Base-by-base conservation (phyloP, 1,140 invertebrate genomes). In the Choristoneura fumiferana region DNA sequence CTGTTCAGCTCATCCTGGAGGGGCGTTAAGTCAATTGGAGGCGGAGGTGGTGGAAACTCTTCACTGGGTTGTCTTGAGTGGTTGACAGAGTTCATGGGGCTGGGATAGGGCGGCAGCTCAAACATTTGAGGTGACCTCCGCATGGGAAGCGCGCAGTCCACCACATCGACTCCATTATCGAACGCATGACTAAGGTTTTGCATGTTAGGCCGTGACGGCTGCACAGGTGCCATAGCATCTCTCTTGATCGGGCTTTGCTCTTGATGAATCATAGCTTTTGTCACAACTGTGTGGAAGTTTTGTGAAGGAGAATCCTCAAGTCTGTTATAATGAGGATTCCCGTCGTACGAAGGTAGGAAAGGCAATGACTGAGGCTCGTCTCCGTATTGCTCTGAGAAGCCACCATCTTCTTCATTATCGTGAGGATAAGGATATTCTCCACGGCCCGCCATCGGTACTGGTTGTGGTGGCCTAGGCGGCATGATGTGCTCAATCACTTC, bases 1-100 rank as follows among this genome's bases (percentile, higher is more conserved):
- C 91, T 87, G 58, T 81, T 85, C 4, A 92, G 77, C 69, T 93
- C 83, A 58, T 92, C 90, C 69, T 91, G 91, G 5, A 92, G 75
- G 0, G 90, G 84, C 37, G 90, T 91, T 67, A 94, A 84, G 60
- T 95, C 94, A 39, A 95, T 89, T 1, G 94, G 94, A 0, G 95
- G 93, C 1, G 96, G 96, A 29, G 96, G 96, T 13, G 95, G 95
- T 34, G 95, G 96, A 69, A 97, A 97, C 67, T 97, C 96, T 86
- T 96, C 95, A 84, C 95, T 96, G 0, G 94, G 92, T 83, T 97
- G 95, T 57, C 95, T 91, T 0, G 95, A 96, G 77, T 97, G 95
- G 36, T 93, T 92, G 0, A 92, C 93, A 1, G 95, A 95, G 65
- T 92, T 91, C 54, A 93, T 91, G 1, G 94, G 92, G 67, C 93